phyloP scores from a whole-genome alignment of 1,140 invertebrate species.

The Drosophila lini region DNA sequence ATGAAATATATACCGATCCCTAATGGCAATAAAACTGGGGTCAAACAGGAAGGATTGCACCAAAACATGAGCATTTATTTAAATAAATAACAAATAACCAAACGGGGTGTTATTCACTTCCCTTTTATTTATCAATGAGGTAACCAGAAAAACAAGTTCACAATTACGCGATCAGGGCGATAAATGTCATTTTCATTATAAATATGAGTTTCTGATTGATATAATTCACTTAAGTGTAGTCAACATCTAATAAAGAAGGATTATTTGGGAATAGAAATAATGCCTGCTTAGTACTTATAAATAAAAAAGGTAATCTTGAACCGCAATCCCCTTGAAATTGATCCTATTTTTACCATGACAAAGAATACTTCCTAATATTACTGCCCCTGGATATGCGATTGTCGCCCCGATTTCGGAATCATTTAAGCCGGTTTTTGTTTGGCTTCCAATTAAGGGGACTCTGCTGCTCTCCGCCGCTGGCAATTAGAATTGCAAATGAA shows the following conservation, averaged over 20 bases:
- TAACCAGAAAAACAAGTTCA: conserved; percentile 68
- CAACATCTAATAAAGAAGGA: not conserved
- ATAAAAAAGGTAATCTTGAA: not conserved
- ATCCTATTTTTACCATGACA: conserved; percentile 12
- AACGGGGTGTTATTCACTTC: conserved; percentile 38
- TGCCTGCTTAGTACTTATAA: not conserved
- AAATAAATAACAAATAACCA: conserved; percentile 10
- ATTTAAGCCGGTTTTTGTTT: conserved; percentile 31
- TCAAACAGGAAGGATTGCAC: conserved; percentile 15
- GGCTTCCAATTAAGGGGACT: conserved; percentile 58
- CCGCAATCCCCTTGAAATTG: not conserved
- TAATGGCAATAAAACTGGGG: conserved; percentile 20
- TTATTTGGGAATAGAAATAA: not conserved
- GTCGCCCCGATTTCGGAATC: conserved; percentile 4
- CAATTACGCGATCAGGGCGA: conserved; percentile 12
- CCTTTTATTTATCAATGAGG: conserved; percentile 61
- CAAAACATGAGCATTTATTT: conserved; percentile 11
- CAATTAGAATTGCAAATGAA: conserved; percentile 79
- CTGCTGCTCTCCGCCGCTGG: conserved; percentile 18
- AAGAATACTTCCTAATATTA: conserved; percentile 14
- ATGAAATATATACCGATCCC: conserved; percentile 18
- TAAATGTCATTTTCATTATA: conserved; percentile 42
- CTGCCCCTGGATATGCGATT: not conserved
- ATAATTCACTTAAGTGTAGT: conserved; percentile 1
- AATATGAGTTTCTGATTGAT: conserved; percentile 19